Conservation (phyloP, 2,113 vertebrate genomes). For the Octodon degus region DNA sequence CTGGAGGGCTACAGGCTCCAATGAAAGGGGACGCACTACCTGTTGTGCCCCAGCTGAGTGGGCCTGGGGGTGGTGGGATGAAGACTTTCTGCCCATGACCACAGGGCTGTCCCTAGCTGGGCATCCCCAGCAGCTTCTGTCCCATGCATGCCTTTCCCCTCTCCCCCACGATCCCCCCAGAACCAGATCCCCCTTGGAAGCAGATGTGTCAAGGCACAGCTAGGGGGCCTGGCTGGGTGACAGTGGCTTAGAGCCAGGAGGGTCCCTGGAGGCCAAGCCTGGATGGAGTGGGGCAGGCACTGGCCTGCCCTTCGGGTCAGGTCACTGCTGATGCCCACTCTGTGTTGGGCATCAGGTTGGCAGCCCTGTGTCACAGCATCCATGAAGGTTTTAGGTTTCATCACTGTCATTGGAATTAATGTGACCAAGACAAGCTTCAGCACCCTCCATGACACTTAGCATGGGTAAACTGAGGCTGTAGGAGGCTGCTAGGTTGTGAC, state of each 20-base stretch:
- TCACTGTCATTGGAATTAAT: background rate
- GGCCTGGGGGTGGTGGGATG: background rate
- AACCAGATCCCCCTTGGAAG: background rate
- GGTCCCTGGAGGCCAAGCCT: too few species aligned
- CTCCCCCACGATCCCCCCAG: background rate
- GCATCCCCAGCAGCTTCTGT: background rate
- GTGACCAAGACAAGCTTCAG: background rate
- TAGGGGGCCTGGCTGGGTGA: background rate
- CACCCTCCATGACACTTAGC: background rate
- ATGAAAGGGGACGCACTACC: too few species aligned
- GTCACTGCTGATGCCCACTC: background rate
- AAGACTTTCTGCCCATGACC: background rate
- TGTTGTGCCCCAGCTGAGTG: too few species aligned
- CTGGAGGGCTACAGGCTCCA: too few species aligned
- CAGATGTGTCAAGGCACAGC: background rate
- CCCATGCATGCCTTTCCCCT: background rate
- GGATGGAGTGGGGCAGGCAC: background rate
- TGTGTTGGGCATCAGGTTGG: background rate
- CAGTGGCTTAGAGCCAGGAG: background rate
- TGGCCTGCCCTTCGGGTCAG: background rate
- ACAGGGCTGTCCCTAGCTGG: background rate
- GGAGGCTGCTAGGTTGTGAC: background rate
- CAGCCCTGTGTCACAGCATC: background rate
- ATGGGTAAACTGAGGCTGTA: background rate
- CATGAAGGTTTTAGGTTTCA: background rate